Evolutionary conservation across 2,113 vertebrate species (phyloP).

Genomic region (Spizaetus ornatus): DNA sequence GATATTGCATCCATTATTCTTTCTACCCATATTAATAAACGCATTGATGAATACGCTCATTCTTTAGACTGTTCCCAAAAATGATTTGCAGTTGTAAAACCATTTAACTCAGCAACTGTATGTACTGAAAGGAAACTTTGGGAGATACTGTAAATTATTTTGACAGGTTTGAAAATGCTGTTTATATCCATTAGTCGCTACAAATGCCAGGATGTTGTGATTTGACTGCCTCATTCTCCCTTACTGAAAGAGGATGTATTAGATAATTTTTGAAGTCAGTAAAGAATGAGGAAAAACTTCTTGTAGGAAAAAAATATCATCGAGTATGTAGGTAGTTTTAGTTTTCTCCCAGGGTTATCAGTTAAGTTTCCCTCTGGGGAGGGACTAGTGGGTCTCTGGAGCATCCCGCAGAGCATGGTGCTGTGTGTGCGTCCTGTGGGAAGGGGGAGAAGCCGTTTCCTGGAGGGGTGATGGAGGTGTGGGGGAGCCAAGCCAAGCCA

Average conservation of each 20-base stretch:
- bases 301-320: neutral
- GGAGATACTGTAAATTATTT: slow-evolving; percentile 12
- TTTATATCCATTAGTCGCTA: slow-evolving; percentile 20
- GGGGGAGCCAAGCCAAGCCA: neutral
- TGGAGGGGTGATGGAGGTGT: accelerated
- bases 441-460: neutral
- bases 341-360: neutral
- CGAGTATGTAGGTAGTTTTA: neutral
- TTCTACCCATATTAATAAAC: slow-evolving; percentile 1
- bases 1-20: slow-evolving; percentile 29
- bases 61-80: neutral
- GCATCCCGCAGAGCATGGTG: neutral
- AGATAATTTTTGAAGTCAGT: neutral
- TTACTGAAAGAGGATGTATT: neutral
- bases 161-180: neutral
- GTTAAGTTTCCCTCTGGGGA: neutral
- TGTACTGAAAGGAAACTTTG: neutral
- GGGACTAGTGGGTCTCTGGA: neutral
- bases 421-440: neutral
- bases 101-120: neutral
- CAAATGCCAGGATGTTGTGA: neutral
- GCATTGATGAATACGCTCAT: neutral
- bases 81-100: slow-evolving; percentile 15
- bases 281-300: neutral
- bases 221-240: slow-evolving; percentile 9